Conservation (phyloP, 2,888 invertebrate genomes). For the Dioctria rufipes region DNA sequence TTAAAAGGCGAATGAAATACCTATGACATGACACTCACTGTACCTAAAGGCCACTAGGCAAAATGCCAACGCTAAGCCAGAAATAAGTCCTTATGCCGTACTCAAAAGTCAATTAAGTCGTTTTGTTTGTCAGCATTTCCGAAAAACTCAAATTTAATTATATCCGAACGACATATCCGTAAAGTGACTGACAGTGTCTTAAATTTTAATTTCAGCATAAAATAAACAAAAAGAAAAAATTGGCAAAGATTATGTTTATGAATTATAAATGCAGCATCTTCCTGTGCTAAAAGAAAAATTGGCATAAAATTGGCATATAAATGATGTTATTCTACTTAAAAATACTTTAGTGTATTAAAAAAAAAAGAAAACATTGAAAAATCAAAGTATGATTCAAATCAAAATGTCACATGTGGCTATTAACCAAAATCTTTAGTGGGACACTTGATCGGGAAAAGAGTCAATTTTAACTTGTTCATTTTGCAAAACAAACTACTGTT, state of each 20-base stretch:
- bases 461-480: slow-evolving; percentile 29
- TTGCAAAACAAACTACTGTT: slow-evolving; percentile 39
- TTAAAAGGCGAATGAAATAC: too few species aligned
- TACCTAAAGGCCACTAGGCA: slow-evolving; percentile 7
- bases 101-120: slow-evolving; percentile 24
- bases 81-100: not conserved
- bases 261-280: not conserved
- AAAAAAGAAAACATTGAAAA: not conserved
- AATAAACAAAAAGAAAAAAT: slow-evolving; percentile 25
- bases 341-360: too few species aligned
- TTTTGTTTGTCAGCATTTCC: slow-evolving; percentile 18
- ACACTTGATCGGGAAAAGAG: slow-evolving; percentile 42
- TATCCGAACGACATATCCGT: slow-evolving; percentile 26
- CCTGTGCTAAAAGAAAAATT: too few species aligned
- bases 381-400: slow-evolving; percentile 1
- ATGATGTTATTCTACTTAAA: too few species aligned
- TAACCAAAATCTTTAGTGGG: slow-evolving; percentile 30
- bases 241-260: not conserved
- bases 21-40: not conserved
- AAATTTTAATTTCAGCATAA: not conserved
- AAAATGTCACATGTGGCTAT: slow-evolving; percentile 1
- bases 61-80: slow-evolving; percentile 9
- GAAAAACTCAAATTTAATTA: slow-evolving; percentile 10
- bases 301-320: too few species aligned
- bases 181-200: not conserved